Evolutionary conservation across 2,113 vertebrate genomes (phyloP).

Genomic region (Epinephelus lanceolatus): DNA sequence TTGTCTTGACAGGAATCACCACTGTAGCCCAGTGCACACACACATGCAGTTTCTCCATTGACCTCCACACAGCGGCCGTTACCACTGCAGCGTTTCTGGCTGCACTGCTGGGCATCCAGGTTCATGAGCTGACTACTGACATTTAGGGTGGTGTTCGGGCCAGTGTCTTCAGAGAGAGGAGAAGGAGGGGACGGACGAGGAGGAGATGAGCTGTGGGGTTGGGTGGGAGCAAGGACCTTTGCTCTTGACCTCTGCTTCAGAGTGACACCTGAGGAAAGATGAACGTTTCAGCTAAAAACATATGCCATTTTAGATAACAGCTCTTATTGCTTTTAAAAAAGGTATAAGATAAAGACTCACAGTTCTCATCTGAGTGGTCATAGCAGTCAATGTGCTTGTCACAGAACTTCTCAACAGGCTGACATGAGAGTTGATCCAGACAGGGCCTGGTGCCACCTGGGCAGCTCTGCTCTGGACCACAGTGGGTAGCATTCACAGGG

Average conservation of each 20-base stretch:
- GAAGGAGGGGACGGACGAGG: background rate
- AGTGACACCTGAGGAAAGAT: slow-evolving; percentile 61
- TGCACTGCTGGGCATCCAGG: slow-evolving; percentile 80
- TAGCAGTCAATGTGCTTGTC: slow-evolving; percentile 82
- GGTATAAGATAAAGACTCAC: slow-evolving; percentile 71
- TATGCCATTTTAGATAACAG: background rate
- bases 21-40: slow-evolving; percentile 80
- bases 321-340: background rate
- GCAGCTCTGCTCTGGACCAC: slow-evolving; percentile 74
- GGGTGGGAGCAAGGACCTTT: background rate
- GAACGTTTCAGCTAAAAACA: background rate
- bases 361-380: slow-evolving; percentile 90
- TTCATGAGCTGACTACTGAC: slow-evolving; percentile 50
- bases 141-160: slow-evolving; percentile 12
- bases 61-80: slow-evolving; percentile 81
- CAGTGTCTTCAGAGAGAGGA: background rate
- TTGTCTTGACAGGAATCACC: slow-evolving; percentile 86
- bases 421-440: slow-evolving; percentile 83
- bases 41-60: slow-evolving; percentile 73
- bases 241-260: background rate
- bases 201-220: background rate
- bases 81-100: slow-evolving; percentile 80
- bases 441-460: slow-evolving; percentile 72
- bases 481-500: slow-evolving; percentile 69
- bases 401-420: slow-evolving; percentile 84